These are phyloP conservation scores for Drosophila azteca DNA, from an alignment of 1,140 invertebrate genomes.

Conservation along the genomic window DNA sequence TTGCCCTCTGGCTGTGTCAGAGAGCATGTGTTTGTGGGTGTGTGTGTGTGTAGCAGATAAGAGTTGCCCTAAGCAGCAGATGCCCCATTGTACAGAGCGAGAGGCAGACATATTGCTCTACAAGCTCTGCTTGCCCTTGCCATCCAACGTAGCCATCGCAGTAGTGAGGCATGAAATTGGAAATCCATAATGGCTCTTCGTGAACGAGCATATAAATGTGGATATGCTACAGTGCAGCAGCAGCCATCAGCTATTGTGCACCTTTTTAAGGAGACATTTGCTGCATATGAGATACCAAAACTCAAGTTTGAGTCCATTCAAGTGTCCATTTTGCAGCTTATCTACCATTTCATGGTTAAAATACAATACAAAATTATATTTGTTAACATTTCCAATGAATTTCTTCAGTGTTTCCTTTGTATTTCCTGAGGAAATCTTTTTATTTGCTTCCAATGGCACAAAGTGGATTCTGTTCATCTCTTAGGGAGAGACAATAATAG, in stretches of 20 bases:
- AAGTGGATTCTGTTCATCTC: no score
- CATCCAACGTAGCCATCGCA: conserved; percentile 31
- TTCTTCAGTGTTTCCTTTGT: no score
- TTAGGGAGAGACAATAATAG: no score
- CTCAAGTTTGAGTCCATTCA: no score
- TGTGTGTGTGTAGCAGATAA: conserved; percentile 46
- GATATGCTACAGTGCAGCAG: conserved; percentile 8
- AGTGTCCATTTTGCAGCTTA: no score
- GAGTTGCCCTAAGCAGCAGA: conserved; percentile 11
- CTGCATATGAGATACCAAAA: no score
- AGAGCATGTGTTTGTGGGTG: background rate
- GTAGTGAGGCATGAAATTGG: conserved; percentile 75
- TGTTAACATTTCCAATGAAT: no score
- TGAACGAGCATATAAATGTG: conserved; percentile 35
- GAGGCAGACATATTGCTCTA: conserved; percentile 14
- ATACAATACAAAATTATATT: no score
- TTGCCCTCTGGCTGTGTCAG: conserved; percentile 39
- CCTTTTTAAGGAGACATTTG: background rate
- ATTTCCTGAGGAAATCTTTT: no score
- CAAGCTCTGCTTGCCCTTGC: conserved; percentile 37
- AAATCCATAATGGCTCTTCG: conserved; percentile 66
- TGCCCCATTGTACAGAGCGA: conserved; percentile 9
- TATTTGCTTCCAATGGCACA: no score
- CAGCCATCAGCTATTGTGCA: conserved; percentile 9
- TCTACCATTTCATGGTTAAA: no score